Evolutionary conservation across 92 coral and sea anemone genomes (phyloP), one percentile per base, ranked within the genome.

Genomic region (Parazoanthus darwini): DNA sequence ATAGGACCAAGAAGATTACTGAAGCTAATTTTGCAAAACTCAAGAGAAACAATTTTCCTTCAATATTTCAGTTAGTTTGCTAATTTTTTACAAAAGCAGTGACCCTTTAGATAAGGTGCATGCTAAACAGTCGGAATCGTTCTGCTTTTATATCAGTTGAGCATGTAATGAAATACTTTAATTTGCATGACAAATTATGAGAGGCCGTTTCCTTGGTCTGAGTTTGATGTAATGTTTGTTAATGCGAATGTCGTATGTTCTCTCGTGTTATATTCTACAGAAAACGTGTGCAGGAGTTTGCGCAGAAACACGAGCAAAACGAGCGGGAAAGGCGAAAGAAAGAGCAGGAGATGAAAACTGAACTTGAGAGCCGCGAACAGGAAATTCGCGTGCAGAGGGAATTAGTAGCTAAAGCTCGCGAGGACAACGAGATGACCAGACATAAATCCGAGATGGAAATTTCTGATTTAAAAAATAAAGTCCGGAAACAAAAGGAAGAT

Each of bases 401-500:
- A 36, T 92, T 95, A 63, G 90, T 97, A 71, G 98, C 91, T 35
- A 94, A 89, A 87, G 90, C 94, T 25, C 94, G 95, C 5, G 94
- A 94, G 48, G 94, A 94, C 63, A 90, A 88, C 81, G 94, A 92
- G 33, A 92, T 89, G 42, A 90, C 88, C 25, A 96, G 94, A 65
- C 96, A 94, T 38, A 92, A 89, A 38, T 93, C 96, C 67, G 97
- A 94, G 44, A 89, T 92, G 33, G 99, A 94, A 76, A 78, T 97
- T n/a, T 92, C 94, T 5, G 91, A 93, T 37, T 91, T 97, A 73
- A 95, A 92, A 81, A 91, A 92, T 10, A 89, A 83, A 85, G 91
- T 97, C 7, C 93, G 94, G 10, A 88, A 91, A 59, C 98, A 97
- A 73, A 97, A 97, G 81, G 97, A 96, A 80, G 93, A 91, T 3